These are phyloP conservation scores for Drusus annulatus DNA, from an alignment of 1,140 invertebrate species.

Conservation along the genomic window DNA sequence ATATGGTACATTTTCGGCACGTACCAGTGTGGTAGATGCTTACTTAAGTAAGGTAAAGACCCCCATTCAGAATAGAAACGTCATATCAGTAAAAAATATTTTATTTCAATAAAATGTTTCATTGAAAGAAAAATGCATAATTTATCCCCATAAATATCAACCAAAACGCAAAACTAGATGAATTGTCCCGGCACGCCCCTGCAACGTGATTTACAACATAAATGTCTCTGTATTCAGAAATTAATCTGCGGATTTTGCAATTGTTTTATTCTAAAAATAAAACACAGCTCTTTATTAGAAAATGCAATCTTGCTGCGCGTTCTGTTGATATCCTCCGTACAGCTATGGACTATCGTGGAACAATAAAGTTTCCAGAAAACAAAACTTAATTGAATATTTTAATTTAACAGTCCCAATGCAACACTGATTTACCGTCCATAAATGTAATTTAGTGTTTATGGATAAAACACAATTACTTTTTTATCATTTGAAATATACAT, in stretches of 20 bases:
- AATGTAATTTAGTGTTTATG: constrained; percentile 37
- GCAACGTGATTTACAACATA: no score
- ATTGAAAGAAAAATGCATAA: no score
- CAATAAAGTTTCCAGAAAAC: constrained; percentile 30
- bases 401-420: constrained; percentile 41
- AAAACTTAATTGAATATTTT: constrained; percentile 49
- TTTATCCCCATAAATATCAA: no score
- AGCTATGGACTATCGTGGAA: not conserved
- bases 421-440: constrained; percentile 41
- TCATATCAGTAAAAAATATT: no score
- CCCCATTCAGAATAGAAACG: no score
- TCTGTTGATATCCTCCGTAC: not conserved
- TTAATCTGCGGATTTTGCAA: not conserved
- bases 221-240: no score
- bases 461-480: constrained; percentile 36
- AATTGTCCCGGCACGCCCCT: no score
- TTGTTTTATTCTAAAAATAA: not conserved
- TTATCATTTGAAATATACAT: constrained; percentile 24
- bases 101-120: no score
- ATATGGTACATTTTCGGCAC: no score
- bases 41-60: no score
- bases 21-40: no score
- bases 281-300: not conserved
- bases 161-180: no score
- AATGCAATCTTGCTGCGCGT: constrained; percentile 1